Evolutionary conservation across 1,140 invertebrate genomes (phyloP).

Genomic region (Alviniconcha marisindica): DNA sequence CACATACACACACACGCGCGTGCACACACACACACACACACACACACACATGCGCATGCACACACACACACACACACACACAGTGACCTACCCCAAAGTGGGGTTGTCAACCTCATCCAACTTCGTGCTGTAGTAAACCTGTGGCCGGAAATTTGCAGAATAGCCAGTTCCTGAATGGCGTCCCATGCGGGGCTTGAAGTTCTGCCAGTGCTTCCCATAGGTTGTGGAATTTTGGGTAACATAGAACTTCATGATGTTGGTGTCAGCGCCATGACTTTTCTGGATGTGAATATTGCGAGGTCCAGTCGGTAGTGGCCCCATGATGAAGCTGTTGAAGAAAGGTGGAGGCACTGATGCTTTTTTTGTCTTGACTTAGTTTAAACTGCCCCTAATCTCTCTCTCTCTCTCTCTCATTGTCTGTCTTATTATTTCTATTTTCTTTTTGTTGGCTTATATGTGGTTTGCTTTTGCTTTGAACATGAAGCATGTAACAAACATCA

Average conservation of each 20-base stretch:
- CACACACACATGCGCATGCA: not conserved
- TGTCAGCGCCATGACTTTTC: conserved; percentile 71
- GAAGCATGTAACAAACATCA: not conserved
- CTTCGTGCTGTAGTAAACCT: conserved; percentile 71
- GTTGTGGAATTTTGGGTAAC: conserved; percentile 72
- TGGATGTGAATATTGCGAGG: conserved; percentile 66
- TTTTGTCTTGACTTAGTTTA: not conserved
- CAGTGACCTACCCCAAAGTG: conserved; percentile 63
- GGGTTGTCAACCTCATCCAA: conserved; percentile 75
- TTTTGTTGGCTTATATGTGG: not conserved
- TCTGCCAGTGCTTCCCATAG: conserved; percentile 72
- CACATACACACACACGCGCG: not conserved
- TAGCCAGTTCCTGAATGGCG: conserved; percentile 74
- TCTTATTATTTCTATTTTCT: not conserved
- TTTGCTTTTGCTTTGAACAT: not conserved
- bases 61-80: not conserved
- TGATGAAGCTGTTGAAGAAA: conserved; percentile 24
- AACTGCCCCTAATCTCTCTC: not conserved
- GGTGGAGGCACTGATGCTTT: not conserved
- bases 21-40: not conserved
- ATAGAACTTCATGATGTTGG: conserved; percentile 75
- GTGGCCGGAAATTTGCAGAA: conserved; percentile 71
- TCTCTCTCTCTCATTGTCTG: not conserved
- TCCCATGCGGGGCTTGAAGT: conserved; percentile 70
- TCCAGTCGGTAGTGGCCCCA: conserved; percentile 63